Base-by-base conservation (phyloP, 2,888 invertebrate species). In the Ctena decussata region DNA sequence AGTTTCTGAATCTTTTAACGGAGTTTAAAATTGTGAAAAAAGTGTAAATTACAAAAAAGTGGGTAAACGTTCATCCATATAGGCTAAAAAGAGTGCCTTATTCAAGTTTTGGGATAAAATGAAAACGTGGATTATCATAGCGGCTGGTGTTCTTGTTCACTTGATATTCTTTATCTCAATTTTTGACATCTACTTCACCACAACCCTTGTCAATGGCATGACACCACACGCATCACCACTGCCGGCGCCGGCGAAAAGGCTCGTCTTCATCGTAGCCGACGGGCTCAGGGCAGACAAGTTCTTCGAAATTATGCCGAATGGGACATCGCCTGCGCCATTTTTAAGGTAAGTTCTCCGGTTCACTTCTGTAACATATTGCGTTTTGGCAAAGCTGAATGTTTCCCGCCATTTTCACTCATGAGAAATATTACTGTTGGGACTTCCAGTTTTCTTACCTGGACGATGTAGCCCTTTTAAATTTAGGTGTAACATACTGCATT, bases 161-260 rank as follows among this genome's bases (percentile, higher is more conserved):
- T 21, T 37, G 0, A 75, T 86, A 6, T 88, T 81, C 71, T 88
- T 88, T 70, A 83, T 88, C 69, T 88, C 88, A 21, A 82, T 88
- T 12, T 88, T 88, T 53, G 88, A 88, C 70, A 85, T 88, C 18
- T 88, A 85, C 49, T 88, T 88, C 74, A 74, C 88, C 8, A 86
- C 88, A 8, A 85, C 88, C 15, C 79, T 88, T 30, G 86, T 85
- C 24, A 86, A 79, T 49, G 88, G 84, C 35, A 86, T 86, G 85
- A 71, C 81, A 15, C 88, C 85, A 0, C 88, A 88, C 32, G 69
- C 35, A 11, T 88, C 88, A 0, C 85, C 78, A 6, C 39, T 85
- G n/a, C 81, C 81, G 32, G 49, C 85, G n/a, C 78, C 75, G 27
- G 85, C 85, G n/a, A 81, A 82, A 49, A n/a, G 85, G 32, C 60